Evolutionary conservation across 2,113 vertebrate species (phyloP).

Genomic region (Perca fluviatilis): DNA sequence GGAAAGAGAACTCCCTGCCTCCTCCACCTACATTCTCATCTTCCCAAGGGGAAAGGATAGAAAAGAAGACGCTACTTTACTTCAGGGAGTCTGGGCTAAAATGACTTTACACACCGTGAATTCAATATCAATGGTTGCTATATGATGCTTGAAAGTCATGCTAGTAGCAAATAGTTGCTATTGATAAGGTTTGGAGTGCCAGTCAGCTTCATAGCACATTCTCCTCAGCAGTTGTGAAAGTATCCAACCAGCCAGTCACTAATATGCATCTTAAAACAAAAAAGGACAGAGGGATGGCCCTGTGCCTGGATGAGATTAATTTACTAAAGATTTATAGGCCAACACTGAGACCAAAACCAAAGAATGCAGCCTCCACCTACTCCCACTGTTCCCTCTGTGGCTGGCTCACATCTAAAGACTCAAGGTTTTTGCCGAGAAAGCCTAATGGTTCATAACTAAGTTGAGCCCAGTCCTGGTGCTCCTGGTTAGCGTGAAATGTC

Average conservation of each 20-base stretch:
- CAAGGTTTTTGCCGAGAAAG: constrained; percentile 48
- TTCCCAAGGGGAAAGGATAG: constrained; percentile 19
- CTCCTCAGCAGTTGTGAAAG: constrained; percentile 62
- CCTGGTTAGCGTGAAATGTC: constrained; percentile 49
- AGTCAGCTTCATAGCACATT: constrained; percentile 50
- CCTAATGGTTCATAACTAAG: constrained; percentile 66
- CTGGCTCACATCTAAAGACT: constrained; percentile 55
- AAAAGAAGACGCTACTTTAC: not conserved
- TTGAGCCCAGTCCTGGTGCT: constrained; percentile 48
- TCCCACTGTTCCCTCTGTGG: constrained; percentile 56
- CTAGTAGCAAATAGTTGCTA: not conserved
- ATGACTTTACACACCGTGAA: constrained; percentile 32
- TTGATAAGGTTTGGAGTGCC: not conserved
- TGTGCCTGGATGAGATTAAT: constrained; percentile 70
- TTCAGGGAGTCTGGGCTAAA: not conserved
- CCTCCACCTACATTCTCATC: constrained; percentile 49
- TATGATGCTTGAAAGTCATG: not conserved
- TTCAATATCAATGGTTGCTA: not conserved
- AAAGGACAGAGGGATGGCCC: constrained; percentile 55
- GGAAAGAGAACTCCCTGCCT: constrained; percentile 17
- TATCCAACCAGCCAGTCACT: constrained; percentile 58
- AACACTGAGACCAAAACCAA: constrained; percentile 44
- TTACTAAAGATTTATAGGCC: constrained; percentile 76
- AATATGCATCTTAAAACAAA: constrained; percentile 76
- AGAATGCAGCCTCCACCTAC: constrained; percentile 53